Conservation (phyloP, 2,888 invertebrate genomes). For the Lasius fuliginosus region DNA sequence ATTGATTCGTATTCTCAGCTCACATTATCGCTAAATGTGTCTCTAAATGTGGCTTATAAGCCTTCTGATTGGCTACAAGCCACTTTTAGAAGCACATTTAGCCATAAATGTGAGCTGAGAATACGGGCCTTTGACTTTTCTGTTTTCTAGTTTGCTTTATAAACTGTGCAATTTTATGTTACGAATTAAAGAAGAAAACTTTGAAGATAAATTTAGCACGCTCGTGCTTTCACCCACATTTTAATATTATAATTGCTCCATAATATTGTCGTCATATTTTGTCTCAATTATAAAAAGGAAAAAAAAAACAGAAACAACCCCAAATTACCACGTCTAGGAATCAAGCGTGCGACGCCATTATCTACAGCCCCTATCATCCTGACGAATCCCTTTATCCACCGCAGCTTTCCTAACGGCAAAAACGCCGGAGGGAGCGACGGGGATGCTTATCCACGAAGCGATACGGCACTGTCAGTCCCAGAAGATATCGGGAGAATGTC, state of each 20-base stretch:
- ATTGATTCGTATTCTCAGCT: too few species aligned
- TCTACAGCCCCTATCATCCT: constrained; percentile 40
- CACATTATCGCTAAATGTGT: too few species aligned
- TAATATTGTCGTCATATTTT: constrained; percentile 6
- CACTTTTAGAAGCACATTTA: too few species aligned
- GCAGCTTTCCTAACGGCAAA: constrained; percentile 39
- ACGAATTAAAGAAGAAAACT: background rate
- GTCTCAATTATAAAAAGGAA: background rate
- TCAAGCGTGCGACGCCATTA: constrained; percentile 30
- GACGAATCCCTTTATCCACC: constrained; percentile 49
- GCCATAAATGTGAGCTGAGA: too few species aligned
- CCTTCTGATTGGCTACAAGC: too few species aligned
- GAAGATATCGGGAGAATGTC: constrained; percentile 30
- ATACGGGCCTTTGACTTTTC: background rate
- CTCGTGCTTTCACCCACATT: background rate
- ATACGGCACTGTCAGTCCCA: constrained; percentile 56
- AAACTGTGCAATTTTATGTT: too few species aligned
- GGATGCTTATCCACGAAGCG: constrained; percentile 54
- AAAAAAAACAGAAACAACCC: constrained; percentile 13
- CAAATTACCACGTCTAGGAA: constrained; percentile 42
- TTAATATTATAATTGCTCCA: background rate
- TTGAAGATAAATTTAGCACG: background rate
- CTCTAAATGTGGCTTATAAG: too few species aligned
- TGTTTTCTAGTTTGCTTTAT: background rate
- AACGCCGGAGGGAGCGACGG: constrained; percentile 31